These are phyloP conservation scores for Penaeus monodon DNA, from an alignment of 2,888 invertebrate species.

Conservation along the genomic window DNA sequence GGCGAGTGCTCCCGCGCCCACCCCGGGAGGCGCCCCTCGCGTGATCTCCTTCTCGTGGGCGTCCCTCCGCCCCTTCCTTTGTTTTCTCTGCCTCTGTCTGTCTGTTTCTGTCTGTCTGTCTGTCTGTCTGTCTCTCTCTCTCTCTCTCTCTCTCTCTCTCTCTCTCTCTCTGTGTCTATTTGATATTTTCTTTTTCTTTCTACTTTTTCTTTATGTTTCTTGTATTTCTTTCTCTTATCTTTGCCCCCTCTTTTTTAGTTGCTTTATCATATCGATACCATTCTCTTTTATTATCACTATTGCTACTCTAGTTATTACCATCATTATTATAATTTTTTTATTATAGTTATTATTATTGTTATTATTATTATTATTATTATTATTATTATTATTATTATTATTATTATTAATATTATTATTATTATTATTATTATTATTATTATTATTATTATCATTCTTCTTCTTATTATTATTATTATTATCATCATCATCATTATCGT, in stretches of 20 bases:
- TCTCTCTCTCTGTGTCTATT: too few relatives aligned
- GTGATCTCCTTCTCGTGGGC: not conserved
- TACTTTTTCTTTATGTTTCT: not conserved
- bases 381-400: too few relatives aligned
- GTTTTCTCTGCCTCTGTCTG: not conserved
- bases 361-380: too few relatives aligned
- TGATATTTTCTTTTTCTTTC: not conserved
- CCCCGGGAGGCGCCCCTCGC: not conserved
- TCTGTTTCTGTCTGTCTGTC: too few relatives aligned
- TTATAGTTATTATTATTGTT: too few relatives aligned
- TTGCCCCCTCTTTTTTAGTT: not conserved
- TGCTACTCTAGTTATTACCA: too few relatives aligned
- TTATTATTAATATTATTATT: not conserved
- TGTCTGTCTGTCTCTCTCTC: too few relatives aligned
- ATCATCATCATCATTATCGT: not conserved
- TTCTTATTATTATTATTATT: not conserved
- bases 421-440: not conserved
- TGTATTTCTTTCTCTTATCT: not conserved
- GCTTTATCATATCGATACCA: too few relatives aligned
- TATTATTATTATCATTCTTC: not conserved
- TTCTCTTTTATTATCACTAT: not conserved
- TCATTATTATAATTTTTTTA: too few relatives aligned
- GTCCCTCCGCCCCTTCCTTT: not conserved
- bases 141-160: too few relatives aligned
- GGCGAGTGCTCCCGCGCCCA: too few relatives aligned